Base-by-base conservation (phyloP, 2,888 invertebrate genomes). In the Drosophila fulvimacula region DNA sequence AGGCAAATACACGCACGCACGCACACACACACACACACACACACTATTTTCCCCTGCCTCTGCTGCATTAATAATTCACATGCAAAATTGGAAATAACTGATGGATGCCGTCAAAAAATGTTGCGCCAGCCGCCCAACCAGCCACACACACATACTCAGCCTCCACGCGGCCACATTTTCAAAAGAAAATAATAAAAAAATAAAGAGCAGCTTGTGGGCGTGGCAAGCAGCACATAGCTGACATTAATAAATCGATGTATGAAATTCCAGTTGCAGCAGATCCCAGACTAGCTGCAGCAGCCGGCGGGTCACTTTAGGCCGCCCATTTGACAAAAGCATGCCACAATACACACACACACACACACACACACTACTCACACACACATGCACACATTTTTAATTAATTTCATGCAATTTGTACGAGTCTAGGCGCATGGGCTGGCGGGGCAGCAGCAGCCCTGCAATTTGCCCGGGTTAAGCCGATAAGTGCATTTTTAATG, bases 401-500 rank as follows among this genome's bases (percentile, higher is more conserved):
- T 85, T 88, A 85, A 88, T 85, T 85, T 88, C 86, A 86, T 85
- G 88, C 86, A 86, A 85, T 86, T 85, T 85, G 83, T 88, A 79
- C 70, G 76, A 81, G 69, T 60, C 67, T 58, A 59, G 69, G 58
- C 48, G 11, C 17, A 13, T 2, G 30, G 1, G 41, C 6, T 7
- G 7, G 21, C 34, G 32, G 34, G 34, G 34, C 30, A 15, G 36
- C 49, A 15, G 38, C 39, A 69, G 66, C 74, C 62, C 69, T 82
- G 76, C 78, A 85, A 81, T 86, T 85, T 79, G 78, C 81, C 61
- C 58, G 74, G 78, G 84, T 86, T 85, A 85, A 85, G 83, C 88
- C 87, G 88, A 83, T 85, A 85, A 88, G 84, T 85, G 88, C 84
- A 88, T 86, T 85, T 85, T 85, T 85, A 88, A 88, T 85, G 83